Evolutionary conservation across 2,797 vertebrate genomes (phyloP).

Genomic region (Myotis vivesi): DNA sequence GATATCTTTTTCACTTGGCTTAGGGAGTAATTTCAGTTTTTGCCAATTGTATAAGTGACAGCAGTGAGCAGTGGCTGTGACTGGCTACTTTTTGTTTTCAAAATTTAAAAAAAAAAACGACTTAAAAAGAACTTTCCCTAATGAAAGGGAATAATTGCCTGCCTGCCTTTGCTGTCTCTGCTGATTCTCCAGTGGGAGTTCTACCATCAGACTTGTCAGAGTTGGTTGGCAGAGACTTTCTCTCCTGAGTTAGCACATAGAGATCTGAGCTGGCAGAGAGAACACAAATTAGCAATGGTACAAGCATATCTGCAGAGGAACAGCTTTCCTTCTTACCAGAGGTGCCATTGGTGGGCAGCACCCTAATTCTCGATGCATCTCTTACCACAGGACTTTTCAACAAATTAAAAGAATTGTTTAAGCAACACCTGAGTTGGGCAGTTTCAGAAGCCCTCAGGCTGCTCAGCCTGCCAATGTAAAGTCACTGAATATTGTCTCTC

Average conservation of each 20-base stretch:
- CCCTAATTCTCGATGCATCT: not conserved
- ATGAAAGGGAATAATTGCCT: slow-evolving; percentile 49
- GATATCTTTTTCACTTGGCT: slow-evolving; percentile 54
- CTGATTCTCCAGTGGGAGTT: slow-evolving; percentile 23
- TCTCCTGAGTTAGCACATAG: not conserved
- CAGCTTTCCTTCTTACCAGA: slow-evolving; percentile 43
- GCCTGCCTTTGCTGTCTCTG: not conserved
- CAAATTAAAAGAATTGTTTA: not conserved
- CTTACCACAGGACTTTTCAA: not conserved
- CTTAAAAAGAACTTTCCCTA: slow-evolving; percentile 25
- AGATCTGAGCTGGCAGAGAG: slow-evolving; percentile 7
- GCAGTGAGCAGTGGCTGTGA: slow-evolving; percentile 31
- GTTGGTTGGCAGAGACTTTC: not conserved
- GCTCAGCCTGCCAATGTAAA: not conserved
- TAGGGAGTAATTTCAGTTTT: slow-evolving; percentile 55
- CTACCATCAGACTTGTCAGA: not conserved
- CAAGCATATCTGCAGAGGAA: slow-evolving; percentile 37
- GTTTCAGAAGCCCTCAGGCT: not conserved
- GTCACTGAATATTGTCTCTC: not conserved
- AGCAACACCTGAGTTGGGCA: not conserved
- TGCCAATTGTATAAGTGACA: slow-evolving; percentile 55
- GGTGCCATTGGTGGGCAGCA: not conserved
- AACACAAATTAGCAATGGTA: not conserved
- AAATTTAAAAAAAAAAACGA: not conserved
- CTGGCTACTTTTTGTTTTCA: slow-evolving; percentile 52